Conservation (phyloP, 2,113 vertebrate species). For the Platysteira castanea region DNA sequence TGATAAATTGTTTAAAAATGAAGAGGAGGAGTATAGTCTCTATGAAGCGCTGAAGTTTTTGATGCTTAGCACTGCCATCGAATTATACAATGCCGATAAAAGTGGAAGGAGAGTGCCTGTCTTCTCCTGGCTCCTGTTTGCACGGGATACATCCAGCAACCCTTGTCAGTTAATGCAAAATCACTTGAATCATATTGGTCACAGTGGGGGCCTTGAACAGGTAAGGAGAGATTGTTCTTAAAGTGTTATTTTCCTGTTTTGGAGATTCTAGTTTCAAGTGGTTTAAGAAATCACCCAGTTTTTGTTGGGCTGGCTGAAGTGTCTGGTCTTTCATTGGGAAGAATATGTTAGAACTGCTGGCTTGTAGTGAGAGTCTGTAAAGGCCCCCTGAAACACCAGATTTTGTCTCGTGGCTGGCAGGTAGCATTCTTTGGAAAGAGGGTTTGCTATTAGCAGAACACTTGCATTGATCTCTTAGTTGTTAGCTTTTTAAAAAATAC, state of each 20-base stretch:
- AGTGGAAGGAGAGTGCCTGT: slow-evolving; percentile 85
- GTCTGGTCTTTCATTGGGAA: not conserved
- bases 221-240: slow-evolving; percentile 64
- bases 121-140: slow-evolving; percentile 95
- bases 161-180: slow-evolving; percentile 88
- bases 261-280: not conserved
- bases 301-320: not conserved
- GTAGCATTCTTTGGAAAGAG: not conserved
- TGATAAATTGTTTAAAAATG: slow-evolving; percentile 82
- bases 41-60: slow-evolving; percentile 94
- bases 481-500: not conserved
- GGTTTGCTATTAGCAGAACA: not conserved
- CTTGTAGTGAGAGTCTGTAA: not conserved
- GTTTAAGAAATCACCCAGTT: not conserved
- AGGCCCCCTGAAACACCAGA: not conserved
- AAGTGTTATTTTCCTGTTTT: not conserved
- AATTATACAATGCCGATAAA: slow-evolving; percentile 81
- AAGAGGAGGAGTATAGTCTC: slow-evolving; percentile 87
- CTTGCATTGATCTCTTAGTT: not conserved
- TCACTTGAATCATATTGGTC: slow-evolving; percentile 91
- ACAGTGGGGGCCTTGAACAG: slow-evolving; percentile 92
- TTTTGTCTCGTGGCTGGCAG: not conserved
- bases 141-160: slow-evolving; percentile 88
- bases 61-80: slow-evolving; percentile 86
- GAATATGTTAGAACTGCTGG: not conserved